Conservation (phyloP, 2,888 invertebrate species). For the Nudaria mundana region DNA sequence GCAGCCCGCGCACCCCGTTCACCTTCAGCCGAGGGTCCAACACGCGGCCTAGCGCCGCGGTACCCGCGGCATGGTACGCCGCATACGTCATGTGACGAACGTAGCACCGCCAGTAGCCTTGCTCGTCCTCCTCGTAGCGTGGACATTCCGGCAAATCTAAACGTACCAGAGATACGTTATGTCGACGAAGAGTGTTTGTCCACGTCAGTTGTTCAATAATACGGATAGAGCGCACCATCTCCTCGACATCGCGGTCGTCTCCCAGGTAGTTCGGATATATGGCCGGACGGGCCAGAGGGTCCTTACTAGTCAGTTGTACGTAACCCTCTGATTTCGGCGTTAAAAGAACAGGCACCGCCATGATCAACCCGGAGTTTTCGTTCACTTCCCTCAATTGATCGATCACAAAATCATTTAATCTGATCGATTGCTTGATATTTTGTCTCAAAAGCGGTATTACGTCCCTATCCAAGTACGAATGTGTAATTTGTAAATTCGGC, state of each 20-base stretch:
- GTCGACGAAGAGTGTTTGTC: constrained; percentile 27
- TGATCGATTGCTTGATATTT: constrained; percentile 23
- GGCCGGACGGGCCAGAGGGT: constrained; percentile 40
- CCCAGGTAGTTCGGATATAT: constrained; percentile 51
- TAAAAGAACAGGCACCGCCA: constrained; percentile 44
- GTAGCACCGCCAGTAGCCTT: constrained; percentile 54
- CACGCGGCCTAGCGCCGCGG: constrained; percentile 46
- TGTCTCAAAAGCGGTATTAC: constrained; percentile 21
- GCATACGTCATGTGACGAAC: constrained; percentile 51
- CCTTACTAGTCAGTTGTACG: constrained; percentile 42
- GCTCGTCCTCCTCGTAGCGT: constrained; percentile 8
- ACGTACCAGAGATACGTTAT: constrained; percentile 38
- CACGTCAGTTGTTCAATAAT: constrained; percentile 44
- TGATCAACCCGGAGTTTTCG: constrained; percentile 35
- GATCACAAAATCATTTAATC: constrained; percentile 31
- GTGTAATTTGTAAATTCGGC: constrained; percentile 48
- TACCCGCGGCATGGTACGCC: constrained; percentile 52
- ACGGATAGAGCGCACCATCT: constrained; percentile 39
- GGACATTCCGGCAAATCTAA: constrained; percentile 44
- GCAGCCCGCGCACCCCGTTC: constrained; percentile 39
- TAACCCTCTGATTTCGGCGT: constrained; percentile 45
- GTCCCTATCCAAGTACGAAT: constrained; percentile 41
- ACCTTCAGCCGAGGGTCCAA: constrained; percentile 49
- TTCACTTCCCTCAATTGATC: constrained; percentile 41
- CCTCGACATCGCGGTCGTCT: constrained; percentile 43